A percentile compares a stretch with the other conserved stretches of the same genome.
These are phyloP conservation scores for Sebastes alutus DNA, from an alignment of 2,797 vertebrate genomes.

Conservation along the genomic window DNA sequence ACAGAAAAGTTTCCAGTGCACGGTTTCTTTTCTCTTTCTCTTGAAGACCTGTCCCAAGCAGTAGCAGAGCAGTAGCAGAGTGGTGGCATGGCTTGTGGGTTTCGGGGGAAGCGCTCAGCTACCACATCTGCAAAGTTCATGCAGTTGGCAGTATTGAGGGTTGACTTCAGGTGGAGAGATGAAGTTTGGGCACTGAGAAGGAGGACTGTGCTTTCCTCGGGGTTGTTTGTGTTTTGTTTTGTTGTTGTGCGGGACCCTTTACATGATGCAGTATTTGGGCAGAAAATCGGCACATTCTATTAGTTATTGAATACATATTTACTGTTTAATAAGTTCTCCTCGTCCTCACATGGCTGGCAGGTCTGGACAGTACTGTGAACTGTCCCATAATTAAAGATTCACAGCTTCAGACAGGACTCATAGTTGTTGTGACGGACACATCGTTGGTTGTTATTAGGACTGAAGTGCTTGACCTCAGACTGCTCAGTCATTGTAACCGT, in stretches of 20 bases:
- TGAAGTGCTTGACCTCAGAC: constrained; percentile 4
- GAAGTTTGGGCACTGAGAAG: not conserved
- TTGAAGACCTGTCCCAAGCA: not conserved
- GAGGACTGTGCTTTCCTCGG: not conserved
- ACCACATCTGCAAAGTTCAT: not conserved
- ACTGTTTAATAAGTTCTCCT: not conserved
- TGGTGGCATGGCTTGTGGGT: not conserved
- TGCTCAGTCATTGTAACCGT: constrained; percentile 4
- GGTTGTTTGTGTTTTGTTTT: not conserved
- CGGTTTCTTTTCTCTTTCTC: not conserved
- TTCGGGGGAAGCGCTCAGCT: constrained; percentile 9
- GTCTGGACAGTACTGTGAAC: not conserved
- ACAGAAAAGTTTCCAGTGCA: constrained; percentile 41
- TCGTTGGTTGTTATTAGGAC: not conserved
- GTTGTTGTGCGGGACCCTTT: not conserved
- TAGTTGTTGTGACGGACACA: too few relatives aligned
- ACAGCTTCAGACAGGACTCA: not conserved
- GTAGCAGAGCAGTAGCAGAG: not conserved
- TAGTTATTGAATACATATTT: not conserved
- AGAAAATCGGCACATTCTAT: not conserved
- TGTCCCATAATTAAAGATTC: constrained; percentile 17
- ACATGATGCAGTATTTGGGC: not conserved
- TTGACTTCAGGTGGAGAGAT: constrained; percentile 15
- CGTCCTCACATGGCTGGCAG: not conserved
- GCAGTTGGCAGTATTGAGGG: constrained; percentile 6